Conservation (phyloP, 1,140 invertebrate species). For the Pseudomyrmex pallidus region DNA sequence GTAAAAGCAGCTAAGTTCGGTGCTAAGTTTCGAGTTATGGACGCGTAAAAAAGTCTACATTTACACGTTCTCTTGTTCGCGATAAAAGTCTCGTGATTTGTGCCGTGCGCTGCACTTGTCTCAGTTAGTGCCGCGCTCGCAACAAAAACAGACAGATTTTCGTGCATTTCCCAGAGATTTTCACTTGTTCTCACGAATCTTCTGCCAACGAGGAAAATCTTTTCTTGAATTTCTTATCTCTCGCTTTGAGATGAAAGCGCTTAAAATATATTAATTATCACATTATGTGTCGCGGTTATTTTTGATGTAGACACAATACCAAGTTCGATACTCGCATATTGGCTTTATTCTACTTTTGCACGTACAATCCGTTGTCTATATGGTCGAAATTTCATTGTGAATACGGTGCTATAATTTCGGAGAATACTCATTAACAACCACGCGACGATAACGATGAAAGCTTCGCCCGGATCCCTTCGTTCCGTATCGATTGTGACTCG, state of each 20-base stretch:
- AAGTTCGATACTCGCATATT: not conserved
- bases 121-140: not conserved
- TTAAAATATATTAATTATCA: slow-evolving; percentile 9
- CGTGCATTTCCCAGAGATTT: not conserved
- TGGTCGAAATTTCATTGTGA: slow-evolving; percentile 39
- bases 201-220: no score
- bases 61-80: slow-evolving; percentile 26
- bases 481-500: slow-evolving; percentile 51
- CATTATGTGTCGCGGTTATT: not conserved
- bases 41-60: slow-evolving; percentile 40
- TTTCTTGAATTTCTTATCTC: no score
- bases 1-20: slow-evolving; percentile 13
- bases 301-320: not conserved
- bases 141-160: not conserved
- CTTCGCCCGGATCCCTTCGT: slow-evolving; percentile 39
- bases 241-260: no score
- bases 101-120: not conserved
- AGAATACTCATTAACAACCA: slow-evolving; percentile 50
- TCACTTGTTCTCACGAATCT: not conserved
- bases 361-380: not conserved
- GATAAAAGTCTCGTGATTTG: slow-evolving; percentile 33
- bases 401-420: slow-evolving; percentile 21
- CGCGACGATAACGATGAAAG: slow-evolving; percentile 56
- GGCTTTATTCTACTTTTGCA: slow-evolving; percentile 4
- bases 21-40: slow-evolving; percentile 54